A percentile compares a stretch with the other conserved stretches of the same genome.
Evolutionary conservation across 2,113 vertebrate genomes (phyloP).

Genomic region (Esox niger): DNA sequence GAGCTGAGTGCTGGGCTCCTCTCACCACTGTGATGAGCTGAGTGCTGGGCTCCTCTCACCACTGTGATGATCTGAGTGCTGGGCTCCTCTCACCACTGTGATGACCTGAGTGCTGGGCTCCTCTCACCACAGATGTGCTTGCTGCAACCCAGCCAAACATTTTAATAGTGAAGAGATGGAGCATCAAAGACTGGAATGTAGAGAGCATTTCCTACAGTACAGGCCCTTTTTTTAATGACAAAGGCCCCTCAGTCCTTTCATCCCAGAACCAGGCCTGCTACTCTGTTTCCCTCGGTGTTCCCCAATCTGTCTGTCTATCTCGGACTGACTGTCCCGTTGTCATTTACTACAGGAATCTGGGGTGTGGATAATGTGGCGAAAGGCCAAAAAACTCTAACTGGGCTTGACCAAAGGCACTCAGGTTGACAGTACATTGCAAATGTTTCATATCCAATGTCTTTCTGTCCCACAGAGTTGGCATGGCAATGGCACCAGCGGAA

Average conservation of each 20-base stretch:
- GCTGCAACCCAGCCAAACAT: no score
- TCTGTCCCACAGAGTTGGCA: constrained; percentile 50
- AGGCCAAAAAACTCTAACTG: background rate
- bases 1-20: no score
- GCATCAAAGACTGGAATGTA: background rate
- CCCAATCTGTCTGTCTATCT: constrained; percentile 8
- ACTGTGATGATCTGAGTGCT: background rate
- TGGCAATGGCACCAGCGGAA: constrained; percentile 41
- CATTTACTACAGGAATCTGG: constrained; percentile 13
- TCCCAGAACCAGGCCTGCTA: no score
- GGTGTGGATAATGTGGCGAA: background rate
- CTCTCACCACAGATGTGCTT: no score
- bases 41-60: no score
- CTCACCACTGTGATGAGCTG: background rate
- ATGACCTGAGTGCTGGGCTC: no score
- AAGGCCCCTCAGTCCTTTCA: no score
- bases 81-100: no score
- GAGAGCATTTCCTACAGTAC: background rate
- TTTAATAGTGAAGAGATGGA: no score
- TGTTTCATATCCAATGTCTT: background rate
- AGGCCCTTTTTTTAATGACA: no score
- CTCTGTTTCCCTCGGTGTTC: background rate
- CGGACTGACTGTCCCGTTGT: background rate
- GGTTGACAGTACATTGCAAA: background rate
- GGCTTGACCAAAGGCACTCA: background rate